Evolutionary conservation across 2,888 invertebrate genomes (phyloP).

Genomic region (Cheilosia scutellata): DNA sequence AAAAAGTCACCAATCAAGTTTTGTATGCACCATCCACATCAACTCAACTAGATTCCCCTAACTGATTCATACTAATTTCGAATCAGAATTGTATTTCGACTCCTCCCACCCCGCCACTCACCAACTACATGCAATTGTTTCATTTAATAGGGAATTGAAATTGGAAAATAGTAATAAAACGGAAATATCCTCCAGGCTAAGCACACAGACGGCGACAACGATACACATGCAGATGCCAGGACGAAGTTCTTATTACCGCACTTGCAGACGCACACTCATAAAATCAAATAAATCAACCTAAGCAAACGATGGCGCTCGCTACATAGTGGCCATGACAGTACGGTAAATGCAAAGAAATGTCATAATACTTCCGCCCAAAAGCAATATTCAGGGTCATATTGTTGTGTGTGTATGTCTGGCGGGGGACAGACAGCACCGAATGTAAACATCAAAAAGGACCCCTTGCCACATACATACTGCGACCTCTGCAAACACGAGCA

Average conservation of each 20-base stretch:
- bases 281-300: constrained; percentile 73
- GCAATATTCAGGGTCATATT: constrained; percentile 72
- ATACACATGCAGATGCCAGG: constrained; percentile 51
- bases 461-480: constrained; percentile 19
- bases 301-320: constrained; percentile 19
- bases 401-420: constrained; percentile 28
- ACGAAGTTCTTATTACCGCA: constrained; percentile 34
- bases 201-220: constrained; percentile 34
- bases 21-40: no score
- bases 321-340: constrained; percentile 32
- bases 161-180: constrained; percentile 75
- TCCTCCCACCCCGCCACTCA: not conserved
- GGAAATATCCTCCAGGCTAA: constrained; percentile 68
- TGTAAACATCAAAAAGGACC: constrained; percentile 64
- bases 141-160: constrained; percentile 65
- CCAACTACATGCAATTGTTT: constrained; percentile 62
- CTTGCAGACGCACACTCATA: constrained; percentile 70
- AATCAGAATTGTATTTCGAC: constrained; percentile 17
- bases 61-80: constrained; percentile 41
- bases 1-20: no score
- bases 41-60: not conserved
- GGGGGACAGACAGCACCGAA: constrained; percentile 20
- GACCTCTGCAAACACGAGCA: constrained; percentile 60
- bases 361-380: constrained; percentile 61
- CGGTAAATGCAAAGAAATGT: constrained; percentile 54